Base-by-base conservation (phyloP, 2,888 invertebrate genomes). In the Himalopsyche tibetana region DNA sequence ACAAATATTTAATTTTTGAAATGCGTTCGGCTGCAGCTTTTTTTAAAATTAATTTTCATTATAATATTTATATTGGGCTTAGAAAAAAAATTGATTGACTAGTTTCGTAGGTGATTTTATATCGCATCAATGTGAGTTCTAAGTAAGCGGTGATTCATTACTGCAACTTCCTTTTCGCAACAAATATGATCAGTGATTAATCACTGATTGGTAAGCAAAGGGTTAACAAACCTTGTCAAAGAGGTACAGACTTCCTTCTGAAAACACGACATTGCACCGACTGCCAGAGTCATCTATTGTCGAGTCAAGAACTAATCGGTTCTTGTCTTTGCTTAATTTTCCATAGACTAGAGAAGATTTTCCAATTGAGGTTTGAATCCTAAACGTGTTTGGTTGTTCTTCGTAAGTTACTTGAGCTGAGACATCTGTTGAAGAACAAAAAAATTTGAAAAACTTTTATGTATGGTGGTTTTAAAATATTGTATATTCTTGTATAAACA, bases 231-330 rank as follows among this genome's bases (percentile, higher is more conserved):
- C 95, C 90, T 94, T 91, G 86, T 95, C 93, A 90, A 96, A 97
- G 55, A 97, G 89, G 88, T 95, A 93, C n/a, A 96, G 89, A 85
- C 93, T 92, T 63, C 94, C 92, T 0, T 93, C 93, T 88, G 94
- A 92, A 85, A 93, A 91, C 38, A 95, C 94, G 38, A 95, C 92
- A 89, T 93, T 94, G n/a, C 93, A 92, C 84, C 93, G 94, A 0
- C 91, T 91, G 56, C 94, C 92, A 12, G 91, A 90, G 12, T 94
- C 95, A 89, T 95, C 92, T 82, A 95, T 93, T 85, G 93, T 93
- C 17, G 92, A 91, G 86, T 91, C 92, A 28, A 95, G 90, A 55
- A 92, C 91, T 15, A 92, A 89, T 87, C 91, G 91, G 80, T 92
- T 91, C 9, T 90, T 90, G 55, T 90, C 90, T 84, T 90, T 89